These are phyloP conservation scores for Chrysomallon squamiferum DNA, from an alignment of 1,140 invertebrate species.

Conservation along the genomic window DNA sequence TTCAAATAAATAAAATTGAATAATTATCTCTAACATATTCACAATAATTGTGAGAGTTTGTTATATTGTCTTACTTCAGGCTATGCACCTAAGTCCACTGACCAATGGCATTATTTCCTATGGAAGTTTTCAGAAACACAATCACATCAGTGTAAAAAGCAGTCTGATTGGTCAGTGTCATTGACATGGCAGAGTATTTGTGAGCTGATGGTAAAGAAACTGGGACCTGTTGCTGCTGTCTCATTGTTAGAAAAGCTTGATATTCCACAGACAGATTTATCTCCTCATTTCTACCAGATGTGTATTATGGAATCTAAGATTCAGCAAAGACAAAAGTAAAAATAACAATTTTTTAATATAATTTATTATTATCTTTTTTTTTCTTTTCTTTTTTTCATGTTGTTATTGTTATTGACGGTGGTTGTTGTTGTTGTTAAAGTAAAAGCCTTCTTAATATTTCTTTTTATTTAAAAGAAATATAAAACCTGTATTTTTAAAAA, in stretches of 20 bases:
- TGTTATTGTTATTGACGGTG: too few relatives aligned
- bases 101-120: conserved; percentile 27
- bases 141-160: neutral
- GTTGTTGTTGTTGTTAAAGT: too few relatives aligned
- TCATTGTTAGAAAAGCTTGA: conserved; percentile 25
- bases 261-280: conserved; percentile 13
- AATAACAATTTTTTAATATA: too few relatives aligned
- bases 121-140: conserved; percentile 6
- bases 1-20: too few relatives aligned
- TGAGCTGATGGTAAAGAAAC: conserved; percentile 21
- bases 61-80: conserved; percentile 11
- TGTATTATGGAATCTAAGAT: conserved; percentile 27
- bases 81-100: conserved; percentile 15
- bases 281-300: conserved; percentile 23
- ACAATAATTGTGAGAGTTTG: too few relatives aligned
- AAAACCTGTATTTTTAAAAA: too few relatives aligned
- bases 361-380: too few relatives aligned
- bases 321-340: conserved; percentile 35
- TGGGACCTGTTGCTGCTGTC: conserved; percentile 21
- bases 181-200: conserved; percentile 26
- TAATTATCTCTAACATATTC: too few relatives aligned
- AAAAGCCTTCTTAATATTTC: too few relatives aligned
- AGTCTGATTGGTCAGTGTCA: conserved; percentile 1
- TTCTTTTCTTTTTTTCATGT: too few relatives aligned
- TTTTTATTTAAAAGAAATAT: too few relatives aligned